Percentiles rank a stretch among this genome's conserved stretches.
phyloP scores from a whole-genome alignment of 2,113 vertebrate species.

The Apaloderma vittatum region DNA sequence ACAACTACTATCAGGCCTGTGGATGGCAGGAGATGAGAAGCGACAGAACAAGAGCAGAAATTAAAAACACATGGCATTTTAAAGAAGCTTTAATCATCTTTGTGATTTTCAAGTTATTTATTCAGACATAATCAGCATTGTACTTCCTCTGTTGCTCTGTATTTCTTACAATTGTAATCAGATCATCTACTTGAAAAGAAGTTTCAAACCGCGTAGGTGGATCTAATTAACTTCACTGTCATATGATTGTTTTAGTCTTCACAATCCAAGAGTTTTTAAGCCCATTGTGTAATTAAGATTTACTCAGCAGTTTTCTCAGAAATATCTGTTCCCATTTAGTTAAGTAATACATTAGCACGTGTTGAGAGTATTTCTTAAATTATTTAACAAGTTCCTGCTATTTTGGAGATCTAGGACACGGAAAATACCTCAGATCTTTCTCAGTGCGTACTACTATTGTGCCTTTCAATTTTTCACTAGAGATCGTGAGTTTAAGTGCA shows the following conservation, averaged over 20 bases:
- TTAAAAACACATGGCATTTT: conserved; percentile 55
- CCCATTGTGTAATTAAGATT: conserved; percentile 58
- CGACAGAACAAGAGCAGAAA: conserved; percentile 48
- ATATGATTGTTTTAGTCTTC: conserved; percentile 36
- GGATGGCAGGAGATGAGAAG: conserved; percentile 1
- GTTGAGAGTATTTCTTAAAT: neutral
- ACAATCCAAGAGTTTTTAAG: conserved; percentile 39
- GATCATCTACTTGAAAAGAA: conserved; percentile 69
- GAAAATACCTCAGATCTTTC: conserved; percentile 15
- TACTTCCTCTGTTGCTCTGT: conserved; percentile 54
- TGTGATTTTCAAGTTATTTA: conserved; percentile 67
- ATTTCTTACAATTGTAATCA: conserved; percentile 73
- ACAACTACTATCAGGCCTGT: neutral
- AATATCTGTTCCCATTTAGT: neutral
- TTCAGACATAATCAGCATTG: conserved; percentile 71
- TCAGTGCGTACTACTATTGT: neutral
- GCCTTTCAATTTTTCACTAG: neutral
- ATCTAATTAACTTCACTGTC: conserved; percentile 69
- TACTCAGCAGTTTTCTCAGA: neutral
- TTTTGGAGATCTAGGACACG: neutral
- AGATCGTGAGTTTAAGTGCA: neutral
- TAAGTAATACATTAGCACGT: neutral
- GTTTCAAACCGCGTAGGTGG: conserved; percentile 57
- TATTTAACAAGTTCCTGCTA: conserved; percentile 14
- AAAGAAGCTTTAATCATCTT: conserved; percentile 58